phyloP scores from a whole-genome alignment of 2,888 invertebrate genomes.

The Ochropleura plecta region DNA sequence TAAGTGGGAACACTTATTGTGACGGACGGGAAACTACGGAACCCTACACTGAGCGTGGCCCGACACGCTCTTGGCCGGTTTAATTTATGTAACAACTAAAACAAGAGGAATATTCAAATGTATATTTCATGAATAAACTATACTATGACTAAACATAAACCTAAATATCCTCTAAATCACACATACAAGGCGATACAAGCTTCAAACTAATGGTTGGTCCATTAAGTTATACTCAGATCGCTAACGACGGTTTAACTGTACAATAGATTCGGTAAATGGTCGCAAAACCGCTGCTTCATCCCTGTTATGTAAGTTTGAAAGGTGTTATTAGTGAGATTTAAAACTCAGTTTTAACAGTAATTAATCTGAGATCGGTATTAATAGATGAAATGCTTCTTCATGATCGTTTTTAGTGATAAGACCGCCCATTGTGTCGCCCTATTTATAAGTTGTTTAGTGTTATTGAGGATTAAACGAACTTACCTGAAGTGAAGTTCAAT shows the following conservation, averaged over 20 bases:
- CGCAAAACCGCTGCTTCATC: constrained; percentile 28
- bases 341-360: constrained; percentile 1
- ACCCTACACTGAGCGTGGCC: too few species aligned
- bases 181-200: constrained; percentile 17
- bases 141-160: neutral
- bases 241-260: constrained; percentile 33
- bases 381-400: neutral
- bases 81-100: neutral
- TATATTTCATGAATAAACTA: constrained; percentile 1
- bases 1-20: too few species aligned
- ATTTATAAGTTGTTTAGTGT: too few species aligned
- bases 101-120: neutral
- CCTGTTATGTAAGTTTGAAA: neutral
- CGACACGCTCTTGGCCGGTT: too few species aligned
- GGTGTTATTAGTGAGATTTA: constrained; percentile 15
- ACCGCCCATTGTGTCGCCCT: too few species aligned
- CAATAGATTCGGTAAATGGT: constrained; percentile 33
- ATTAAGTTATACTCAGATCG: constrained; percentile 20
- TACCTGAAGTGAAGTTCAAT: too few species aligned
- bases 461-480: too few species aligned
- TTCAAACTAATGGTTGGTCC: constrained; percentile 23
- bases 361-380: neutral
- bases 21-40: too few species aligned
- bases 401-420: too few species aligned
- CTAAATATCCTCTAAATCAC: neutral